A percentile compares a stretch with the other conserved stretches of the same genome.
Conservation (phyloP, 2,113 vertebrate genomes). For the Camelus bactrianus region DNA sequence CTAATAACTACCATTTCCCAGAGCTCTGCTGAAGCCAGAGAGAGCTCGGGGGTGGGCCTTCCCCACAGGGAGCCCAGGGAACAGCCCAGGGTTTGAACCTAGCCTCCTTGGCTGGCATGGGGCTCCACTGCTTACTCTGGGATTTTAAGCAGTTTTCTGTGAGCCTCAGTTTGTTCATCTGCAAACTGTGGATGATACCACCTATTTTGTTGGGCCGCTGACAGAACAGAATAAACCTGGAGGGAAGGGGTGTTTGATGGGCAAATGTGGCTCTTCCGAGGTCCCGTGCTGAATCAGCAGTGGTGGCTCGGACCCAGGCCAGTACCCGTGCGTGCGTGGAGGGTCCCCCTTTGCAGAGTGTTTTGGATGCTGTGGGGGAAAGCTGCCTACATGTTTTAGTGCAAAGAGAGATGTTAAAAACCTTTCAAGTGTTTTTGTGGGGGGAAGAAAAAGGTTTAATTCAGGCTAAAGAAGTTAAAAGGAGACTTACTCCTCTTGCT, state of each 20-base stretch:
- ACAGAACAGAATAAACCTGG: background rate
- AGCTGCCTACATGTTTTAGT: background rate
- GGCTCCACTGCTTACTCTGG: background rate
- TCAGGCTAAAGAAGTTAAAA: background rate
- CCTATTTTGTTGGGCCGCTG: background rate
- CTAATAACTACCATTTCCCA: background rate
- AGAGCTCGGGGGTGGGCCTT: background rate
- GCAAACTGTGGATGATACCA: background rate
- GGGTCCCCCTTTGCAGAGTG: background rate
- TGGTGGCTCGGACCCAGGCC: background rate
- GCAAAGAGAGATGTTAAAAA: constrained; percentile 2
- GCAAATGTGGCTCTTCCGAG: background rate
- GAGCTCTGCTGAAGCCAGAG: background rate
- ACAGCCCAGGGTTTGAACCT: background rate
- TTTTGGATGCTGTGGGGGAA: background rate
- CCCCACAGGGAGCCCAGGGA: background rate
- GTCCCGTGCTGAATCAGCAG: background rate
- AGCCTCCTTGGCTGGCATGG: background rate
- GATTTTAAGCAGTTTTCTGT: background rate
- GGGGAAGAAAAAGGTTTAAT: background rate
- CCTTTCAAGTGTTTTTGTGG: background rate
- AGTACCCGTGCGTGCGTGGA: fast-evolving
- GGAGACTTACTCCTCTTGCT: background rate
- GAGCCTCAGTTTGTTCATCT: background rate
- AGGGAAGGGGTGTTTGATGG: background rate